Conservation (phyloP, 1,140 invertebrate species). For the Ganaspis sp. region DNA sequence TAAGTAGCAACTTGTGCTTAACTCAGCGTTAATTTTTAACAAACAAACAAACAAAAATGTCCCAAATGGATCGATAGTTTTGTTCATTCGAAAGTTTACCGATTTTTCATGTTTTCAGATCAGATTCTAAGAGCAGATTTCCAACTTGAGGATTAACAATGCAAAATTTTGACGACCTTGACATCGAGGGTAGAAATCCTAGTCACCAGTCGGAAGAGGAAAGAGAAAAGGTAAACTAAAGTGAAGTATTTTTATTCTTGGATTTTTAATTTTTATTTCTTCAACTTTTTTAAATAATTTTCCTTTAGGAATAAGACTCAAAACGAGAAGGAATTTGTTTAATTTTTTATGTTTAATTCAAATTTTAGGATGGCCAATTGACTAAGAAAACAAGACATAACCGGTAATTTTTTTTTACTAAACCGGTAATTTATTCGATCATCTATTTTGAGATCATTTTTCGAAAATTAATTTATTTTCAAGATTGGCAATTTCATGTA, state of each 20-base stretch:
- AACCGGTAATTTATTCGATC: no score
- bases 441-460: no score
- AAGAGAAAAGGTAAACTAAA: conserved; percentile 71
- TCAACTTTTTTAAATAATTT: no score
- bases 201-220: conserved; percentile 72
- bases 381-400: no score
- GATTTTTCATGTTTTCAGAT: conserved; percentile 65
- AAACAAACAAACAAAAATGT: background rate
- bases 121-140: conserved; percentile 43
- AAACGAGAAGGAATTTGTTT: no score
- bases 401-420: no score
- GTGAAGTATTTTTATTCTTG: background rate
- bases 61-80: background rate
- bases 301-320: no score
- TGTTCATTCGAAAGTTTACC: conserved; percentile 42
- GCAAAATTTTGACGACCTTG: conserved; percentile 76
- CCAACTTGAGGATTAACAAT: conserved; percentile 56
- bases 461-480: no score
- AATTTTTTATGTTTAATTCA: no score
- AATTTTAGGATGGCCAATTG: no score
- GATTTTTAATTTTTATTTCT: background rate
- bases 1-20: conserved; percentile 39
- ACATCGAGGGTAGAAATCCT: conserved; percentile 74
- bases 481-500: no score
- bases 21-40: conserved; percentile 21